These are phyloP conservation scores for Xiphophorus maculatus DNA, from an alignment of 2,113 vertebrate genomes.

Conservation along the genomic window DNA sequence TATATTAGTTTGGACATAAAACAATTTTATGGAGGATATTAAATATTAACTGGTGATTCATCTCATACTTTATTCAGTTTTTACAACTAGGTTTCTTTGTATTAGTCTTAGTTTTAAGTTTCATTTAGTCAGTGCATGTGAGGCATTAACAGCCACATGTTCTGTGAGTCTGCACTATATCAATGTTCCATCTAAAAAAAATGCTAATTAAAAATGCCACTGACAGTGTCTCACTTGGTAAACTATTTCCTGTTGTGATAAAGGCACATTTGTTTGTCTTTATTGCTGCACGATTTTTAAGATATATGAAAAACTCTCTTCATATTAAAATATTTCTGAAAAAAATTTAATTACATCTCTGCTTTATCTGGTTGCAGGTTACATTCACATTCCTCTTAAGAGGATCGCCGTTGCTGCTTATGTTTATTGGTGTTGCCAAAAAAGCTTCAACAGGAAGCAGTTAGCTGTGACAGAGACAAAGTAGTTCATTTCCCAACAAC, in stretches of 20 bases:
- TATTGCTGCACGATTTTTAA: not conserved
- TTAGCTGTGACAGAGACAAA: slow-evolving; percentile 25
- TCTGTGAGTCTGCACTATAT: no score
- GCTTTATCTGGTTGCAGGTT: slow-evolving; percentile 25
- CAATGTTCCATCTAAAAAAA: no score
- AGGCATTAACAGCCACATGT: no score
- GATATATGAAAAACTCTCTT: not conserved
- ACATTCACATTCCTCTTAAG: slow-evolving; percentile 3
- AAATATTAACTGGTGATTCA: not conserved
- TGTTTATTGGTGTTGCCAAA: slow-evolving; percentile 23
- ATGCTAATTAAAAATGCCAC: not conserved
- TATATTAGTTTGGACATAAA: not conserved
- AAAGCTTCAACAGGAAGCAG: slow-evolving; percentile 29
- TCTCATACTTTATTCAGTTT: not conserved
- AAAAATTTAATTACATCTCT: not conserved
- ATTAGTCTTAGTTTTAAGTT: no score
- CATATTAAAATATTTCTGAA: not conserved
- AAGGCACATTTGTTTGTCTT: not conserved
- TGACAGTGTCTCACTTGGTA: not conserved
- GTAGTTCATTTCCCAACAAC: slow-evolving; percentile 33
- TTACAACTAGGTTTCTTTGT: no score
- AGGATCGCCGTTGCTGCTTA: slow-evolving; percentile 25
- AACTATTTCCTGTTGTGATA: not conserved
- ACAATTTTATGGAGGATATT: not conserved
- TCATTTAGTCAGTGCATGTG: no score